Conservation (phyloP, 1,140 invertebrate species). For the Psix sp. region DNA sequence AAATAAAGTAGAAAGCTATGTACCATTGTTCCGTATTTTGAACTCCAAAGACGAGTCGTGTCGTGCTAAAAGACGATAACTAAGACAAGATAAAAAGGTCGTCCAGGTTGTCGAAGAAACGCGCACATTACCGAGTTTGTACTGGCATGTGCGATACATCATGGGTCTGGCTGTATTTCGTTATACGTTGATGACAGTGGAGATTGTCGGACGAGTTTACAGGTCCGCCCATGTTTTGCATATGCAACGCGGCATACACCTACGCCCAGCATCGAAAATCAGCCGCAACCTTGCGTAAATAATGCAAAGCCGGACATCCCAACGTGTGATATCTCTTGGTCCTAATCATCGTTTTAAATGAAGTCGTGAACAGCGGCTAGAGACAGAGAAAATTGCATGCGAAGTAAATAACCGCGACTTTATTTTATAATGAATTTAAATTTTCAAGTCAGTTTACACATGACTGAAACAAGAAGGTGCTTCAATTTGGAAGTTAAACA, state of each 20-base stretch:
- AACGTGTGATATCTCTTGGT: conserved; percentile 13
- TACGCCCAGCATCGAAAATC: conserved; percentile 51
- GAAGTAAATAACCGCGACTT: too few species aligned
- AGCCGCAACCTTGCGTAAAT: conserved; percentile 42
- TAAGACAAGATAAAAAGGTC: conserved; percentile 62
- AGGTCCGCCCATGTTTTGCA: conserved; percentile 69
- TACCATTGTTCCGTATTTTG: conserved; percentile 59
- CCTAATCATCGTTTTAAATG: conserved; percentile 45
- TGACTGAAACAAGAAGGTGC: conserved; percentile 5
- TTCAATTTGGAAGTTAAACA: conserved; percentile 37
- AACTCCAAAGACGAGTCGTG: conserved; percentile 61
- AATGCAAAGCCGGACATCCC: conserved; percentile 44
- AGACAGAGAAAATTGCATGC: conserved; percentile 15
- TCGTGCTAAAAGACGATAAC: conserved; percentile 60
- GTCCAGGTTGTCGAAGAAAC: conserved; percentile 48
- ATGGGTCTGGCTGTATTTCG: conserved; percentile 57
- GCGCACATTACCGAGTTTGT: conserved; percentile 54
- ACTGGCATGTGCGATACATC: conserved; percentile 59
- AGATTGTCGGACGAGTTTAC: conserved; percentile 62
- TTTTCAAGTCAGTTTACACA: conserved; percentile 8
- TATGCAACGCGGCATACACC: conserved; percentile 56
- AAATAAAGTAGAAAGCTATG: conserved; percentile 60
- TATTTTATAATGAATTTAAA: conserved; percentile 35
- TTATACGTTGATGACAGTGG: conserved; percentile 69
- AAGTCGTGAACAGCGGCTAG: conserved; percentile 11